Base-by-base conservation (phyloP, 2,797 vertebrate genomes). In the Alcedo atthis region DNA sequence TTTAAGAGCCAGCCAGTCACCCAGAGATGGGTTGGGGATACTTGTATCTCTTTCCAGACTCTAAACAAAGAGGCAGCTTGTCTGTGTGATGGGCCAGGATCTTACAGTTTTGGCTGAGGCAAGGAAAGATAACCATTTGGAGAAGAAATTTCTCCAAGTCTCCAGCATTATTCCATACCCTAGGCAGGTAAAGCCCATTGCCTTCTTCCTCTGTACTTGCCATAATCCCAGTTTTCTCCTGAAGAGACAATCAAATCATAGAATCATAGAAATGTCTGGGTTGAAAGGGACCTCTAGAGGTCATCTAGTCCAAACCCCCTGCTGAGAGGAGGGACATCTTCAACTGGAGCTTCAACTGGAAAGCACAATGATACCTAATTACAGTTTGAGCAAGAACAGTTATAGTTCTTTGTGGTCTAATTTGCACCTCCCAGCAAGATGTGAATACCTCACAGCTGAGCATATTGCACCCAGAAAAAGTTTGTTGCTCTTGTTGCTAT, bases 401-500 rank as follows among this genome's bases (percentile, higher is more conserved):
- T 83, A 81, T 35, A 33, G 59, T 69, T 40, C 66, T 89, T 69
- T 87, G 82, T 91, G 91, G 66, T 73, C 80, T 92, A 80, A 82
- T 93, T 87, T 93, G 51, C 73, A 92, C 24, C 40, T 91, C 62
- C 62, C 62, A 81, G 69, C 51, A 91, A 87, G 79, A 59, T 5
- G 26, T 62, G 37, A 55, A 33, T 87, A 40, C 54, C 81, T 83
- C 59, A 87, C 75, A 32, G 35, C 67, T 69, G 57, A 82, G 51
- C 30, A 40, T 81, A 51, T 76, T 83, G 80, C 69, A 78, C 73
- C 49, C 89, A 89, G 40, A n/a, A 78, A 51, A 53, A 78, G 59
- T 95, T 93, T 94, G 91, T 93, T 95, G 76, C 22, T 75, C 45
- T 51, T 78, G 85, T 96, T 95, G 92, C 94, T 94, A 43, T 59